phyloP scores from a whole-genome alignment of 1,140 invertebrate species.

The Dinoponera quadriceps region DNA sequence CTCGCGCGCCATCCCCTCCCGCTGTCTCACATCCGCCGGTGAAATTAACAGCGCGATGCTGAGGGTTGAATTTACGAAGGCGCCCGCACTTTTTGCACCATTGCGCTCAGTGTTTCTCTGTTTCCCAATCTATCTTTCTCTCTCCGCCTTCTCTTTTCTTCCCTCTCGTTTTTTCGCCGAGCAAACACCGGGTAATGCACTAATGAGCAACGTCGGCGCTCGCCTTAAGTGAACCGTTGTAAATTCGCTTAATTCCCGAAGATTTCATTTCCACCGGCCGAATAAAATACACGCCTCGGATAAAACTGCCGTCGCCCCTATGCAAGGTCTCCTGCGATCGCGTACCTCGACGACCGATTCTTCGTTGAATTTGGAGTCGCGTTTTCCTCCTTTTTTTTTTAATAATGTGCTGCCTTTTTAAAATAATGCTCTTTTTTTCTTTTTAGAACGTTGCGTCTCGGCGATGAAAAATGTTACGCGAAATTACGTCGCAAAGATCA shows the following conservation, averaged over 20 bases:
- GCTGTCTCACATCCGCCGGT: neutral
- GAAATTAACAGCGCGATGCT: conserved; percentile 36
- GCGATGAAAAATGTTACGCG: no score
- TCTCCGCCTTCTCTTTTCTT: neutral
- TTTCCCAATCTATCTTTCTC: neutral
- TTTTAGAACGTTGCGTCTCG: no score
- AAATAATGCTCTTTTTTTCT: no score
- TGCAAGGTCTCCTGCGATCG: neutral
- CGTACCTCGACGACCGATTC: neutral
- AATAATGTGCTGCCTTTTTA: neutral
- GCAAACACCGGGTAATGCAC: conserved; percentile 40
- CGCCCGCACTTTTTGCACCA: conserved; percentile 16
- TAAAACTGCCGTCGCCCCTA: neutral
- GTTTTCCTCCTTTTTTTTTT: neutral
- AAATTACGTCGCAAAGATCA: no score
- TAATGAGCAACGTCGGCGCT: conserved; percentile 50
- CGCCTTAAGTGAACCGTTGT: conserved; percentile 31
- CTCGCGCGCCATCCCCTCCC: no score
- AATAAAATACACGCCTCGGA: conserved; percentile 15
- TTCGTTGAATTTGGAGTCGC: neutral
- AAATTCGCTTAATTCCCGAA: conserved; percentile 49
- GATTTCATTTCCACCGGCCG: conserved; percentile 33
- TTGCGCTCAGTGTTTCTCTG: neutral
- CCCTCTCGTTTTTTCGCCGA: neutral
- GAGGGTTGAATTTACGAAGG: conserved; percentile 30